Evolutionary conservation across 2,797 vertebrate genomes (phyloP).

Genomic region (Artibeus jamaicensis): DNA sequence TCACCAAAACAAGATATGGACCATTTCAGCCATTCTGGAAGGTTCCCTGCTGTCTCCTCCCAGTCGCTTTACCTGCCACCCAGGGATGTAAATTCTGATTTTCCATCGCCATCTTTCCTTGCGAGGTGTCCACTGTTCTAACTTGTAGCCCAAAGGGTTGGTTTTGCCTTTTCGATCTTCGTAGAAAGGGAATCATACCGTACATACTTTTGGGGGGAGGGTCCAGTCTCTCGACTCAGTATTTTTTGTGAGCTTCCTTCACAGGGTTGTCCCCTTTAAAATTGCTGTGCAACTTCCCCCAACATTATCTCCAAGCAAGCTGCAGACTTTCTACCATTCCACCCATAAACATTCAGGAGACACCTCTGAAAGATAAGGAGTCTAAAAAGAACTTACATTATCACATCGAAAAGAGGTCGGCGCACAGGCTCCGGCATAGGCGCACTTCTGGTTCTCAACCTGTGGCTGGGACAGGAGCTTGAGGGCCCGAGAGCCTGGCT

Average conservation of each 20-base stretch:
- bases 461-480: not conserved
- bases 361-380: not conserved
- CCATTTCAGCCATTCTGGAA: not conserved
- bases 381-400: not conserved
- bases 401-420: not conserved
- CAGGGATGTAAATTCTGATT: not conserved
- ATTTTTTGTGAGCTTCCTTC: not conserved
- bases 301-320: not conserved
- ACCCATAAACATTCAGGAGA: not conserved
- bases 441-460: not conserved
- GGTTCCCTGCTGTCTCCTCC: not conserved
- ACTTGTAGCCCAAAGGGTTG: not conserved
- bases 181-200: not conserved
- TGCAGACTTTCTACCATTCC: not conserved
- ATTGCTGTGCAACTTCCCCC: not conserved
- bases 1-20: not conserved
- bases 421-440: not conserved
- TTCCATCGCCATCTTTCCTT: not conserved
- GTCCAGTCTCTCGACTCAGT: not conserved
- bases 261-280: not conserved
- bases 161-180: not conserved
- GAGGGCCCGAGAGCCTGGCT: no score
- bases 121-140: not conserved
- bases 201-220: not conserved
- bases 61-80: not conserved